Percentiles rank a stretch among this genome's conserved stretches.
Conservation (phyloP, 2,888 invertebrate genomes). For the Drosophila lutescens region DNA sequence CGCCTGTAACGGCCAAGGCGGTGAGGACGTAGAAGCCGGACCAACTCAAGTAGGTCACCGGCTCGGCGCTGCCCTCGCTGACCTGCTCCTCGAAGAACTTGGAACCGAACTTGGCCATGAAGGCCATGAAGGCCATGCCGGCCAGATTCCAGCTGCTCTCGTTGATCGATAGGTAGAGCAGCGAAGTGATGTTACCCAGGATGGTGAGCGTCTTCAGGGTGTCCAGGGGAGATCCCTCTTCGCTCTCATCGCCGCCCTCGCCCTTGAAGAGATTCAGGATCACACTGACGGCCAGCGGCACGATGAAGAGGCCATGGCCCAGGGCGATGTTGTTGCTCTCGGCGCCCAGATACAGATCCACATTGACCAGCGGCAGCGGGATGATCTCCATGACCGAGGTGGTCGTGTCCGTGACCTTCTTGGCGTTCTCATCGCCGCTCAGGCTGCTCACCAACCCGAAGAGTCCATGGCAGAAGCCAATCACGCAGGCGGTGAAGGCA, state of each 20-base stretch:
- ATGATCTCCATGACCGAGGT: conserved; percentile 64
- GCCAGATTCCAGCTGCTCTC: conserved; percentile 62
- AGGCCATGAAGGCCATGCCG: conserved; percentile 70
- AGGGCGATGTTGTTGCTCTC: conserved; percentile 67
- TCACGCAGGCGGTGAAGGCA: conserved; percentile 72
- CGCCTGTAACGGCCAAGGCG: conserved; percentile 39
- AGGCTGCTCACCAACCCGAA: conserved; percentile 52
- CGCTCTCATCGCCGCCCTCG: conserved; percentile 24
- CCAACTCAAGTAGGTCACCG: conserved; percentile 56
- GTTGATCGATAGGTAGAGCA: conserved; percentile 71
- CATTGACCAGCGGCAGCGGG: conserved; percentile 72
- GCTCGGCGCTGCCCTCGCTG: conserved; percentile 17
- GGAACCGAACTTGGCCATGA: conserved; percentile 67
- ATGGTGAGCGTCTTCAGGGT: conserved; percentile 68
- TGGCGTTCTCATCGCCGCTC: conserved; percentile 11
- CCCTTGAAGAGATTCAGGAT: conserved; percentile 41
- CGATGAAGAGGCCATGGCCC: conserved; percentile 75
- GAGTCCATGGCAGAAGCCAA: conserved; percentile 73
- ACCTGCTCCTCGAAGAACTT: conserved; percentile 36
- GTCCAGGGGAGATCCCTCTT: conserved; percentile 13
- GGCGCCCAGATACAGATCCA: conserved; percentile 64
- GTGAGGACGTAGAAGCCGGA: conserved; percentile 55
- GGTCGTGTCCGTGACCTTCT: conserved; percentile 32
- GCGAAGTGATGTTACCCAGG: conserved; percentile 75
- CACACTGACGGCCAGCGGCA: conserved; percentile 67